These are phyloP conservation scores for Drosophila pegasa DNA, from an alignment of 2,888 invertebrate genomes.

Conservation along the genomic window DNA sequence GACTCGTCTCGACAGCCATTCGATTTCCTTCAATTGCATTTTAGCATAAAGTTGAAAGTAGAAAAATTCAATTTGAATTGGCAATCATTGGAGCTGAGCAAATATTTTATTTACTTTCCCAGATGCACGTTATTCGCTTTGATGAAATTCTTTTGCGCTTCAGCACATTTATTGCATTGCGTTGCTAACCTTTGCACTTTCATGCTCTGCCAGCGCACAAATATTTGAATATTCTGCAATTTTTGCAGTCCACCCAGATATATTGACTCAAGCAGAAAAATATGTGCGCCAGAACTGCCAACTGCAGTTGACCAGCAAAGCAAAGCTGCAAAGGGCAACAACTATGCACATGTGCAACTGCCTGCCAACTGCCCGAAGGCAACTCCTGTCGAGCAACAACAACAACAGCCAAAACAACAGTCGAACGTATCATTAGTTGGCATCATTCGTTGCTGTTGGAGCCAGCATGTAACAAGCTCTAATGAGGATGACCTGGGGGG, in stretches of 20 bases:
- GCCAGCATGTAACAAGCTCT: not conserved
- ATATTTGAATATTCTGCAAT: constrained; percentile 43
- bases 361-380: constrained; percentile 29
- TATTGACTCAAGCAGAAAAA: constrained; percentile 17
- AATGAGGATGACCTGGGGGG: constrained; percentile 5
- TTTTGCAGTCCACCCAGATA: constrained; percentile 16
- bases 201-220: constrained; percentile 14
- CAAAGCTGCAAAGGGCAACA: not conserved
- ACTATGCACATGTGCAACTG: constrained; percentile 18
- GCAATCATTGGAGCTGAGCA: not conserved
- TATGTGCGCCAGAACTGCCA: not conserved
- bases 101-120: constrained; percentile 6
- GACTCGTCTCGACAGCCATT: not conserved
- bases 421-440: constrained; percentile 28
- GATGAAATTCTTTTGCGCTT: constrained; percentile 7
- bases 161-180: constrained; percentile 27
- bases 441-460: not conserved
- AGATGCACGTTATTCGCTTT: not conserved
- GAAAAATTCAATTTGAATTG: not conserved
- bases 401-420: not conserved
- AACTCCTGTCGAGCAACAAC: not conserved
- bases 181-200: constrained; percentile 17
- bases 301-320: constrained; percentile 20
- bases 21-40: not conserved
- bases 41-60: not conserved